Conservation (phyloP, 2,113 vertebrate species). For the Osmerus eperlanus region DNA sequence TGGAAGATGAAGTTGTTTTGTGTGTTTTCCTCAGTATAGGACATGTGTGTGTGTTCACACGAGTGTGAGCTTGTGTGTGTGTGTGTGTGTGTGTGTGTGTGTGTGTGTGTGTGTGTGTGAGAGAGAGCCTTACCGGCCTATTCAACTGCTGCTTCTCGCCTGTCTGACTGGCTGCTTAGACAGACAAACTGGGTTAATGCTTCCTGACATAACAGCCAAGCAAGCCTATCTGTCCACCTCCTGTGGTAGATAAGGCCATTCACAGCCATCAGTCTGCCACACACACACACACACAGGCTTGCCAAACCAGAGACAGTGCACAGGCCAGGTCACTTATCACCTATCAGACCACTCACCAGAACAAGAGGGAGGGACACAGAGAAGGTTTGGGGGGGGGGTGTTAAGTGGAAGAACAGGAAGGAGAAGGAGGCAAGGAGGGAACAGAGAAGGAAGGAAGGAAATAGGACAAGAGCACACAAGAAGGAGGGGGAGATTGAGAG, state of each 20-base stretch:
- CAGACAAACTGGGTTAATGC: slow-evolving; percentile 64
- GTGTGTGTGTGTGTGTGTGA: slow-evolving; percentile 39
- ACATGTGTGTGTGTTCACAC: not conserved
- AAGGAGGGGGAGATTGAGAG: not conserved
- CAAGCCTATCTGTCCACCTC: slow-evolving; percentile 31
- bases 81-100: slow-evolving; percentile 47
- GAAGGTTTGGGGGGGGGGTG: too few relatives aligned
- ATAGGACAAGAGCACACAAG: not conserved
- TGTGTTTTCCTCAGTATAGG: not conserved
- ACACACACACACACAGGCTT: slow-evolving; percentile 14
- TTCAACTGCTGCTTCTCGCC: not conserved
- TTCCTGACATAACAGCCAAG: slow-evolving; percentile 43
- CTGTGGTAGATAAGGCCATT: slow-evolving; percentile 45
- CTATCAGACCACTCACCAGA: slow-evolving; percentile 34
- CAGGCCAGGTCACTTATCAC: slow-evolving; percentile 50
- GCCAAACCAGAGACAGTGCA: not conserved
- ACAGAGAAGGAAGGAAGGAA: not conserved
- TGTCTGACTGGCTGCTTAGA: slow-evolving; percentile 63
- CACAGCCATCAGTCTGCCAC: not conserved
- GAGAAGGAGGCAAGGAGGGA: not conserved
- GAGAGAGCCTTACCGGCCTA: slow-evolving; percentile 31
- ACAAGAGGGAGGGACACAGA: too few relatives aligned
- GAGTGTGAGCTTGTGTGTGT: slow-evolving; percentile 3
- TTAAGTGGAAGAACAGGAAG: not conserved
- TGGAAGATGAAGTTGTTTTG: not conserved